These are phyloP conservation scores for Threskiornis aethiopicus DNA, from an alignment of 2,797 vertebrate species.

Conservation along the genomic window DNA sequence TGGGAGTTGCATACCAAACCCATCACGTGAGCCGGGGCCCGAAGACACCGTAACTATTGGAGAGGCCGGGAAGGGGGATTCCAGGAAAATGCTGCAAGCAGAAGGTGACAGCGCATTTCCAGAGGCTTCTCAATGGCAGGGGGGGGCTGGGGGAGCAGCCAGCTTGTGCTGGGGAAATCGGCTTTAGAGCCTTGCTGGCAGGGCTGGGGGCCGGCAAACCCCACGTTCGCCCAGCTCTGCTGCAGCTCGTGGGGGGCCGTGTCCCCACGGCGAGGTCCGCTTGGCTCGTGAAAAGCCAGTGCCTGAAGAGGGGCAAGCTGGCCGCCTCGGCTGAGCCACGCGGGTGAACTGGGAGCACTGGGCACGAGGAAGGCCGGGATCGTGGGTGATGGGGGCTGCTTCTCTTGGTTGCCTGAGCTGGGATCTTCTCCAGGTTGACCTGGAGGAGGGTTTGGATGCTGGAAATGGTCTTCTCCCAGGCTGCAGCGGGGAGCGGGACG, in stretches of 20 bases:
- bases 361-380: neutral
- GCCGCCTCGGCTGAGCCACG: neutral
- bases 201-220: neutral
- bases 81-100: neutral
- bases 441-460: neutral
- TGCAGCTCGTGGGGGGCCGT: fast-evolving
- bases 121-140: neutral
- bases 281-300: neutral
- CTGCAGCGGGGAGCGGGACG: neutral
- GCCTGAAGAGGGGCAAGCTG: neutral
- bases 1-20: neutral
- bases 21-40: neutral
- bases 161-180: neutral
- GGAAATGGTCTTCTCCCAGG: neutral
- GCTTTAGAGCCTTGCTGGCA: neutral
- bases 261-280: neutral
- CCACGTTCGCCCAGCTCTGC: fast-evolving
- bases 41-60: neutral
- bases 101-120: neutral
- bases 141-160: neutral
- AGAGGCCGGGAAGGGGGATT: neutral
- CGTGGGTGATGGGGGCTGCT: neutral
- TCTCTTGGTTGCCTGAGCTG: fast-evolving
- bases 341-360: neutral
- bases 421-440: neutral